Percentiles rank a stretch among this genome's conserved stretches.
These are phyloP conservation scores for Tryphoninae sp. DNA, from an alignment of 2,888 invertebrate species.

Conservation along the genomic window DNA sequence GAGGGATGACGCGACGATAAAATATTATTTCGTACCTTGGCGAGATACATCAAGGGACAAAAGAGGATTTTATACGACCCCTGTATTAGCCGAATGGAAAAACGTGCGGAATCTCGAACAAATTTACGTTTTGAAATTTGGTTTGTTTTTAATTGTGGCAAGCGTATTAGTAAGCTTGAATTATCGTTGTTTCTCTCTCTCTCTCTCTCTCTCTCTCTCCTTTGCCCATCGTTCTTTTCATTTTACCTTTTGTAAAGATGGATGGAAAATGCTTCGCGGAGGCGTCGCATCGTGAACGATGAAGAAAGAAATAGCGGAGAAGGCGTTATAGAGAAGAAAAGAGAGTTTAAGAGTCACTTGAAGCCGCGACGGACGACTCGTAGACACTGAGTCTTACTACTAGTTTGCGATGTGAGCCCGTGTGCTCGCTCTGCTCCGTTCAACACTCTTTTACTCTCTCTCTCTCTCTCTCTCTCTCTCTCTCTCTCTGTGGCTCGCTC, in stretches of 20 bases:
- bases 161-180: no score
- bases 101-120: no score
- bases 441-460: no score
- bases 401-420: conserved; percentile 21
- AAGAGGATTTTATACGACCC: no score
- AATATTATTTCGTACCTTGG: no score
- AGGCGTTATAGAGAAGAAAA: conserved; percentile 1
- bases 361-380: conserved; percentile 37
- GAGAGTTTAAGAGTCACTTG: conserved; percentile 30
- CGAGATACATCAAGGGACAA: no score
- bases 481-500: conserved; percentile 20
- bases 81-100: no score
- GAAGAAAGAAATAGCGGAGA: background rate
- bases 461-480: conserved; percentile 12
- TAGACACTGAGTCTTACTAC: conserved; percentile 53
- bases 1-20: no score
- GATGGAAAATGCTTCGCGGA: background rate
- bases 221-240: no score
- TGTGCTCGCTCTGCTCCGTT: background rate
- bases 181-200: background rate
- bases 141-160: no score
- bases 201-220: no score
- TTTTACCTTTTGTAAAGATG: background rate
- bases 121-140: no score
- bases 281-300: background rate